Conservation (phyloP, 30 jellyfish, hydroid and myxozoan species). For the Hydractinia echinata region DNA sequence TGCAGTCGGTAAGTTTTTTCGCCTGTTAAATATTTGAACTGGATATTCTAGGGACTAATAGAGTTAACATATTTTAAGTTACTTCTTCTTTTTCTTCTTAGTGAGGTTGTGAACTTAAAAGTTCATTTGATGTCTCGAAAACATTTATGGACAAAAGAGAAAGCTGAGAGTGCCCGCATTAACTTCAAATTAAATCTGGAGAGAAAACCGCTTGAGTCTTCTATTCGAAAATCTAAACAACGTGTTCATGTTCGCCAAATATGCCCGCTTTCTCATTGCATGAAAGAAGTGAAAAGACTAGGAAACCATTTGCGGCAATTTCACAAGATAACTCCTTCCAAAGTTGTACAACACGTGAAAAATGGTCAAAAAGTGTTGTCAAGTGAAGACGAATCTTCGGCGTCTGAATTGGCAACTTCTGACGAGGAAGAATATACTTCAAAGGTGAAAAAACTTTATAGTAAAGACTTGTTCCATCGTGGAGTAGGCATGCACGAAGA, state of each 20-base stretch:
- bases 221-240: neutral
- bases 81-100: neutral
- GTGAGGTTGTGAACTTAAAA: neutral
- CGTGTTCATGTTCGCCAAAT: neutral
- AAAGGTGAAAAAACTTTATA: too few relatives aligned
- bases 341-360: neutral
- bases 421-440: too few relatives aligned
- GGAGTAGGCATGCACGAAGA: too few relatives aligned
- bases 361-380: too few relatives aligned
- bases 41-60: too few relatives aligned
- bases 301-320: constrained; percentile 9
- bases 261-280: constrained; percentile 17
- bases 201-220: neutral
- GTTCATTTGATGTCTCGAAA: constrained; percentile 5
- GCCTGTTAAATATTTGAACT: too few relatives aligned
- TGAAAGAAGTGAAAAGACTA: constrained; percentile 11
- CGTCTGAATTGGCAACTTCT: too few relatives aligned
- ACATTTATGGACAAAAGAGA: constrained; percentile 6
- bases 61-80: too few relatives aligned
- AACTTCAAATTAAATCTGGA: constrained; percentile 2
- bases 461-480: too few relatives aligned
- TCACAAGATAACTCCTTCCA: neutral
- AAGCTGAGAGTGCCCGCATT: constrained; percentile 19
- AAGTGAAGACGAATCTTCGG: too few relatives aligned
- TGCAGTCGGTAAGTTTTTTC: too few relatives aligned